Base-by-base conservation (phyloP, 2,113 vertebrate species). In the Amphiprion ocellaris region DNA sequence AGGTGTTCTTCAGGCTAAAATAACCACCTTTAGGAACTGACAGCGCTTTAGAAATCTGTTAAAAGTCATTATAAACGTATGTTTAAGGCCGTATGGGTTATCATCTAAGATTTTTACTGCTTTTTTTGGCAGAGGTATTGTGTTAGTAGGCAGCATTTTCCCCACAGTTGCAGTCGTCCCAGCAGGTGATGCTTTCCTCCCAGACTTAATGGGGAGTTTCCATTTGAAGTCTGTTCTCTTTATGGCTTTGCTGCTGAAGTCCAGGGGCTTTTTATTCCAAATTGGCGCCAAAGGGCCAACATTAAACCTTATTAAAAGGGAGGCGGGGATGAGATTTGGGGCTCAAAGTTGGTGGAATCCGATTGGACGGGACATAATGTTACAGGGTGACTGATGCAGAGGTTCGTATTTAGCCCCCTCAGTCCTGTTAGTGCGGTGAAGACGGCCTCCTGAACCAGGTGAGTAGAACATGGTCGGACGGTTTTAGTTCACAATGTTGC, bases 141-240 rank as follows among this genome's bases (percentile, higher is more conserved):
- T 81, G 79, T 77, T 63, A 26, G 85, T 87, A 23, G 59, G 88
- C 91, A 91, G 75, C 84, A 78, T 90, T 91, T 84, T 37, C 61
- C 47, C 39, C 77, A 46, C 41, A 54, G 76, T 85, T 83, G 87
- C 86, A 85, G 84, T 83, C 5, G 72, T 82, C 93, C 52, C 93
- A 92, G 93, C 93, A 90, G 92, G 93, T 79, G 88, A 88, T 78
- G 44, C 77, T 87, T 88, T 73, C 74, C 85, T 72, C 39, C 26
- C 79, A 87, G 79, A 87, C 71, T 90, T 91, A 89, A 93, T 88
- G 72, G 83, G 86, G 77, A 76, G 52, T 89, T 91, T 93, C 87
- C 88, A 87, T 92, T 90, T 92, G 90, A 90, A 92, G 90, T 90
- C 74, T 81, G 80, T 30, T 70, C 68, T 77, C 84, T 93, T 94